A percentile compares a stretch with the other conserved stretches of the same genome.
Evolutionary conservation across 2,888 invertebrate genomes (phyloP).

Genomic region (Leptinotarsa haldemani): DNA sequence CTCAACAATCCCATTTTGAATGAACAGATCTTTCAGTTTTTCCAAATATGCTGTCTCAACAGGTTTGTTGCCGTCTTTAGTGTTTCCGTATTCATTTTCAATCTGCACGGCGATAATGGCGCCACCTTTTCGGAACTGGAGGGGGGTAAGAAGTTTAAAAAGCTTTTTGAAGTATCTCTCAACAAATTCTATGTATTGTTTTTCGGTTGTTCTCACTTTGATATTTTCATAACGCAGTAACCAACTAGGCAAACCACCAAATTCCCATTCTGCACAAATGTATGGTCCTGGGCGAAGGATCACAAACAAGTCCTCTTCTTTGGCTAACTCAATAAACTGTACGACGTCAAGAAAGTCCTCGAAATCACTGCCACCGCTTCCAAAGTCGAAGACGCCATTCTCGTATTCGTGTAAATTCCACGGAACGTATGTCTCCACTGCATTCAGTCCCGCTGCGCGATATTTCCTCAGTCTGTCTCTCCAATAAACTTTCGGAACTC

Average conservation of each 20-base stretch:
- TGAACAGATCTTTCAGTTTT: slow-evolving; percentile 62
- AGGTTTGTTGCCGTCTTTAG: slow-evolving; percentile 50
- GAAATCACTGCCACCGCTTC: slow-evolving; percentile 71
- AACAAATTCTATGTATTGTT: slow-evolving; percentile 62
- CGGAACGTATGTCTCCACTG: slow-evolving; percentile 86
- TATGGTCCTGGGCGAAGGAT: slow-evolving; percentile 90
- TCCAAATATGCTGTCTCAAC: slow-evolving; percentile 63
- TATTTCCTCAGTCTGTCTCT: slow-evolving; percentile 80
- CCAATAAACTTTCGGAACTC: slow-evolving; percentile 83
- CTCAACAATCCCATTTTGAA: slow-evolving; percentile 62
- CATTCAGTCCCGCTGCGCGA: slow-evolving; percentile 86
- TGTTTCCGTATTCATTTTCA: slow-evolving; percentile 94
- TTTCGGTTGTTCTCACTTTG: slow-evolving; percentile 60
- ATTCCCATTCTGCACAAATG: slow-evolving; percentile 93
- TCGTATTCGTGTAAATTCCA: slow-evolving; percentile 68
- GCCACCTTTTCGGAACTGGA: slow-evolving; percentile 79
- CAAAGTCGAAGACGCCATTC: slow-evolving; percentile 69
- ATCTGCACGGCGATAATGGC: slow-evolving; percentile 89
- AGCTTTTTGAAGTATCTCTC: slow-evolving; percentile 68
- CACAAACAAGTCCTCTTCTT: slow-evolving; percentile 81
- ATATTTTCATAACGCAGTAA: slow-evolving; percentile 64
- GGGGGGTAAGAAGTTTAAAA: slow-evolving; percentile 66
- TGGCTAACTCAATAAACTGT: slow-evolving; percentile 77
- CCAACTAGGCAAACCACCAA: slow-evolving; percentile 61
- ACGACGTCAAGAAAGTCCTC: slow-evolving; percentile 69